Evolutionary conservation across 2,888 invertebrate species (phyloP), one percentile per base, ranked within the genome.

Genomic region (Lasioglossum vierecki): DNA sequence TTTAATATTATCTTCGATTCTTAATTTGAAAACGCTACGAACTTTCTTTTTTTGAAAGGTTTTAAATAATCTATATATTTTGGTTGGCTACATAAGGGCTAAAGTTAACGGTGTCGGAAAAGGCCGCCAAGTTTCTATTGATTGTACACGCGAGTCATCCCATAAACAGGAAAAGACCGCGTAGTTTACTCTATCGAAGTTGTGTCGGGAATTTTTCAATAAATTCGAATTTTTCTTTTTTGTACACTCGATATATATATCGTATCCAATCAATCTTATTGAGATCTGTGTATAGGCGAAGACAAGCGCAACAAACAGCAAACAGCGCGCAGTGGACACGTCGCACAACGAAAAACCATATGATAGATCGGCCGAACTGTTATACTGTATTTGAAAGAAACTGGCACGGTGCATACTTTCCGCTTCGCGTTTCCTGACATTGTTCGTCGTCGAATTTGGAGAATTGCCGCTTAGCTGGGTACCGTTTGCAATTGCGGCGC

Each of bases 401-500:
- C 72, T 84, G 72, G 84, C 57, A 46, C 39, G 35, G 39, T 15
- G 41, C 90, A 88, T 85, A 94, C 94, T 92, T 76, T 95, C 95
- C 11, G 91, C 84, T 78, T 95, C 95, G 1, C 95, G 94, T 80
- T 95, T 95, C 79, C 93, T 92, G 26, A 89, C 87, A n/a, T 88
- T 89, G 49, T 85, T 84, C 35, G 90, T 89, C 18, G 91, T 83
- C 0, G 83, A 63, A 74, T 68, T 85, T 13, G 77, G 22, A 1
- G 90, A 79, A 63, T 89, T 88, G 13, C 90, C 30, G 76, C 87
- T 92, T 35, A 95, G 91, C 95, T 96, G 66, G 94, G 96, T 95
- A 92, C 95, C 94, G 86, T 95, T 95, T 18, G 95, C 94, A 80
- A 95, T 94, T 26, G 96, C 96, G 6, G 96, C 96, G 57, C 96